These are phyloP conservation scores for Lonchura striata DNA, from an alignment of 2,113 vertebrate genomes.

Conservation along the genomic window DNA sequence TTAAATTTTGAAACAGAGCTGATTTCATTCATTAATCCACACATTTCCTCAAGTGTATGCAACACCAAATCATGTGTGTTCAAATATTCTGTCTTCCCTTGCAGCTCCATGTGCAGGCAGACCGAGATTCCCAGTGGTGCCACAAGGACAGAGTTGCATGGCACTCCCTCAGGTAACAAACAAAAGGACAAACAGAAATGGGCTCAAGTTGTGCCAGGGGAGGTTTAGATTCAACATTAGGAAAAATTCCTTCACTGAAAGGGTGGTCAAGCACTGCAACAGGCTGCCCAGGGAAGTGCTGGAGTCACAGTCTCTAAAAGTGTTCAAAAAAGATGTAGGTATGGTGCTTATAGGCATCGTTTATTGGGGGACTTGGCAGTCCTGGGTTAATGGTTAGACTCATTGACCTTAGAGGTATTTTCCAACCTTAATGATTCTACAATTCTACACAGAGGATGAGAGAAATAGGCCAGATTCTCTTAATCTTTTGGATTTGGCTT, in stretches of 20 bases:
- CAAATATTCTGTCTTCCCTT: neutral
- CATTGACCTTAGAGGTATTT: neutral
- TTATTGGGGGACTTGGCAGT: neutral
- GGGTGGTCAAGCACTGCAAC: neutral
- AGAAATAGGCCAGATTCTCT: neutral
- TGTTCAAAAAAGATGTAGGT: neutral
- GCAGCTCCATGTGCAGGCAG: neutral
- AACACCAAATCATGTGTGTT: neutral
- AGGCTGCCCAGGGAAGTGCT: neutral
- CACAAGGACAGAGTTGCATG: neutral
- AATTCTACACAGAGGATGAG: neutral
- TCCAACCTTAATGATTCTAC: neutral
- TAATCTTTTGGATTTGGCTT: neutral
- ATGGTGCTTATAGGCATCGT: neutral
- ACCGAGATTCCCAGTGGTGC: neutral
- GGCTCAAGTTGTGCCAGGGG: neutral
- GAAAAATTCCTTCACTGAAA: neutral
- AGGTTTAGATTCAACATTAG: neutral
- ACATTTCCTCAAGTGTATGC: rapidly evolving
- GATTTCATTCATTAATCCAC: neutral
- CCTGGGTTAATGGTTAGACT: neutral
- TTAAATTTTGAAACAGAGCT: neutral
- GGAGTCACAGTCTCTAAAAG: neutral
- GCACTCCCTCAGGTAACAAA: neutral
- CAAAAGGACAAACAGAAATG: neutral